Base-by-base conservation (phyloP, 2,113 vertebrate species). In the Hippocampus comes region DNA sequence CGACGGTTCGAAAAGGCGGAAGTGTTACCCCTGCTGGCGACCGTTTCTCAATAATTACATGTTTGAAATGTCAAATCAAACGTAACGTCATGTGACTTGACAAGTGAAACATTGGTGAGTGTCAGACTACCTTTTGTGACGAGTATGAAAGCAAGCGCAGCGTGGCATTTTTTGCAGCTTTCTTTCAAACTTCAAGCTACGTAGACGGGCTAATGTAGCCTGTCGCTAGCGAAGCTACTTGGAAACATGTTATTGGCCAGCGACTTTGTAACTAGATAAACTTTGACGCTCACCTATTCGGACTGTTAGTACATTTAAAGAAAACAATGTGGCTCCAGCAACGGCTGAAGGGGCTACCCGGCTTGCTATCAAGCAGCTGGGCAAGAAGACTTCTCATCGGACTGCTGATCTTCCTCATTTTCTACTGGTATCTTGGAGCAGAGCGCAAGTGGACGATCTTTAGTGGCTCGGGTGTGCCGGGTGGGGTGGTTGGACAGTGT, bases 301-400 rank as follows among this genome's bases (percentile, higher is more conserved):
- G 41, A 43, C 41, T 60, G 8, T 61, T 17, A 9, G 59, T 17
- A 34, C 5, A 0, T 61, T 51, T 21, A 11, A 57, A 59, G 25
- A 49, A 17, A 14, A 80, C 53, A 9, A 87, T 89, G 96, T 98
- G 96, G 96, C 92, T 96, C 15, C 96, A 97, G 91, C 96, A 98
- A 83, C 92, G 96, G 82, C 91, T 97, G 23, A 98, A 98, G 90
- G 94, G 94, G 53, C 90, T 97, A 7, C 96, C 96, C n/a, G 94
- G 95, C n/a, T 89, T 97, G 87, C 89, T 97, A 9, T 97, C 96
- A 1, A 97, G 96, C 89, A 96, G 94, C 89, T 98, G 96, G 96
- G 95, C 96, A 30, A 89, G 96, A 43, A 93, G 96, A 66, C 83
- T 96, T 2, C 89, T 96, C 30, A 82, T 93, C 5, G 92, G 93